These are phyloP conservation scores for Pipistrellus kuhlii DNA, from an alignment of 2,797 vertebrate species.

Conservation along the genomic window DNA sequence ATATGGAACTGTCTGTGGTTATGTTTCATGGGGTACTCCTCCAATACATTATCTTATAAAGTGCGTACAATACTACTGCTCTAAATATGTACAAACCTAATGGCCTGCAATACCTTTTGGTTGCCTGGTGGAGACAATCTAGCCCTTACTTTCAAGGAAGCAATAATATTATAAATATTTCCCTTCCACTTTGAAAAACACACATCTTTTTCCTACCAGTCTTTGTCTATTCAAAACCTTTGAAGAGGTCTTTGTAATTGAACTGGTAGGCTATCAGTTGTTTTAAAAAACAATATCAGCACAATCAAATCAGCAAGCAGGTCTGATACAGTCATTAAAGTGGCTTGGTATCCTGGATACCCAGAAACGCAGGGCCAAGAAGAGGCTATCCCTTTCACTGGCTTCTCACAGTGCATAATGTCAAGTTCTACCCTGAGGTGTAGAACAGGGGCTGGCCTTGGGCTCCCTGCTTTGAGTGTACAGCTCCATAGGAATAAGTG, in stretches of 20 bases:
- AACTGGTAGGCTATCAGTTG: slow-evolving; percentile 32
- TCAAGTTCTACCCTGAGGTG: slow-evolving; percentile 7
- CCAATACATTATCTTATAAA: not conserved
- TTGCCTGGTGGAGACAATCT: not conserved
- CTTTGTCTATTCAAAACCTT: slow-evolving; percentile 23
- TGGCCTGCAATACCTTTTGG: not conserved
- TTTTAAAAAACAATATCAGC: slow-evolving; percentile 57
- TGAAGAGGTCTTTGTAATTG: slow-evolving; percentile 33
- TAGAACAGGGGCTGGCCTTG: not conserved
- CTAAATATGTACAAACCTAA: not conserved
- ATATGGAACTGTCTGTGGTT: not conserved
- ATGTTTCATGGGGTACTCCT: not conserved
- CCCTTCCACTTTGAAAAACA: slow-evolving; percentile 48
- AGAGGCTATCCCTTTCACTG: not conserved
- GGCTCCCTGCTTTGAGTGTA: not conserved
- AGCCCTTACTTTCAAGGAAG: not conserved
- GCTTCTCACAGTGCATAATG: not conserved
- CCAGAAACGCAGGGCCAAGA: slow-evolving; percentile 26
- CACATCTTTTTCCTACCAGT: not conserved
- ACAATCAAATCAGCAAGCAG: slow-evolving; percentile 36
- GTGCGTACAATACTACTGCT: not conserved
- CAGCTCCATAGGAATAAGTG: not conserved
- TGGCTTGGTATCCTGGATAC: slow-evolving; percentile 22
- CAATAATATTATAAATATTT: not conserved
- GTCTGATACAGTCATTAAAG: slow-evolving; percentile 28